Evolutionary conservation across 1,140 invertebrate genomes (phyloP), one percentile per base, ranked within the genome.

Genomic region (Heterodera carotae): DNA sequence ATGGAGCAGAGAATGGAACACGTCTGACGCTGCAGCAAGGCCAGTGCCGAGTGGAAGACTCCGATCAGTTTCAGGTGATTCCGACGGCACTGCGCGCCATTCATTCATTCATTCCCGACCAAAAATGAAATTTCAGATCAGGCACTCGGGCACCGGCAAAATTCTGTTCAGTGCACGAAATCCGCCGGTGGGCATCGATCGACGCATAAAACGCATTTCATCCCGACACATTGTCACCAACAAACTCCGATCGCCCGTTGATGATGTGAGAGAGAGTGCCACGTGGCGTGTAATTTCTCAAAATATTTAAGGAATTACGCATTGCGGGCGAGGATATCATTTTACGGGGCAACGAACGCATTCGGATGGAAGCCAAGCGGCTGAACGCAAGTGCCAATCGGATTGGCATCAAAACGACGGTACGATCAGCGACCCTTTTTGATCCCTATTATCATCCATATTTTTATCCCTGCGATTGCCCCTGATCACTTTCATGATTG

Each of bases 311-410:
- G 66, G 56, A 84, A 66, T 72, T 84, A 10, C 25, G 81, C 6
- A 76, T 86, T 34, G 34, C 69, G 10, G 78, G 56, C 4, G 81
- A 84, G 60, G 85, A 84, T 73, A 69, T 84, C 5, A 83, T 62
- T 56, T 34, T 84, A 27, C 62, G 83, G 43, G 83, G 83, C 33
- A 84, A 84, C 69, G 82, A 84, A 80, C 80, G 84, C 6, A 78
- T 84, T 15, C 56, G 76, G 39, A 66, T 82, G 53, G 84, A 84
- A 25, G 53, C 82, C 15, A 78, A 76, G 48, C 31, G 39, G 10
- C 48, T 84, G 56, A 84, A 86, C 64, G 70, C 64, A n/a, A 85
- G 69, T 53, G 83, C 84, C 34, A 66, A 73, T 22, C 86, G 43
- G 0, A 60, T 84, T 29, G 27, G 33, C 43, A 25, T 84, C 1